phyloP scores from a whole-genome alignment of 2,113 vertebrate species.

The Prionailurus viverrinus region DNA sequence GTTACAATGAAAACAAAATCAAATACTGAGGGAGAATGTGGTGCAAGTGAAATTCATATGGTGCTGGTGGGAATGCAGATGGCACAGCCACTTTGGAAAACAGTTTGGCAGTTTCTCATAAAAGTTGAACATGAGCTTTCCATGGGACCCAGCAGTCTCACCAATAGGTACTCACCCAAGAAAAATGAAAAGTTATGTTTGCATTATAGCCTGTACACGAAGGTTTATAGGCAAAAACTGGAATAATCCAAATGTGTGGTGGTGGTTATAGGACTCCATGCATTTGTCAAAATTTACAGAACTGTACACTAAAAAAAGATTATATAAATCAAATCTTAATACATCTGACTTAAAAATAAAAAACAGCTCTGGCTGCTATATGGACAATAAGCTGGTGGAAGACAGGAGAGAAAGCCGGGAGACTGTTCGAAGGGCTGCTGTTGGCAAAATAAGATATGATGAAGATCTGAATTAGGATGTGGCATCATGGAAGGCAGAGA shows the following conservation, averaged over 20 bases:
- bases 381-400: not conserved
- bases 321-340: constrained; percentile 34
- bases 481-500: not conserved
- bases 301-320: not conserved
- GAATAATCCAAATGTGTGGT: not conserved
- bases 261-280: not conserved
- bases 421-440: not conserved
- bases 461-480: not conserved
- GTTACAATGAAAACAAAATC: not conserved
- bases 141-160: not conserved
- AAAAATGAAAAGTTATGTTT: constrained; percentile 38
- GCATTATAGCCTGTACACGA: not conserved
- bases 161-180: not conserved
- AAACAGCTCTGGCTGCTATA: not conserved
- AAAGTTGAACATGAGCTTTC: constrained; percentile 51
- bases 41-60: not conserved
- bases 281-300: constrained; percentile 10
- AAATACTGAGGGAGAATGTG: not conserved
- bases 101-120: constrained; percentile 35
- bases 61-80: not conserved
- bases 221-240: constrained; percentile 25
- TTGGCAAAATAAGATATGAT: not conserved
- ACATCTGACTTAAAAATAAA: constrained; percentile 15
- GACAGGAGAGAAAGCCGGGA: not conserved
- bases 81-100: constrained; percentile 1